Evolutionary conservation across 2,113 vertebrate species (phyloP), one percentile per base, ranked within the genome.

Genomic region (Bubo bubo): DNA sequence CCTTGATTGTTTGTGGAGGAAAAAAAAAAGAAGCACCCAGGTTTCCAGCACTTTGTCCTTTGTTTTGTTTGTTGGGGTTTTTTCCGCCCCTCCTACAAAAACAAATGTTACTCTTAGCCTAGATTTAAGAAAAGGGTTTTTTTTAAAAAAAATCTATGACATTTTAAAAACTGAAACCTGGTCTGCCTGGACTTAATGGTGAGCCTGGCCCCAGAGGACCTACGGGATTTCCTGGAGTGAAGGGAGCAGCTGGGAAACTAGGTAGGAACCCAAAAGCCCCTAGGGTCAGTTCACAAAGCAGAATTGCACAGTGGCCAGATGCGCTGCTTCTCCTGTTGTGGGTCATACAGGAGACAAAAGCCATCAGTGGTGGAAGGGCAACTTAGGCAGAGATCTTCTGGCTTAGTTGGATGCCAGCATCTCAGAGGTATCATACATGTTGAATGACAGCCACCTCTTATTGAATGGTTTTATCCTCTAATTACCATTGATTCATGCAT

Each of bases 391-490:
- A 94, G 97, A 91, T 43, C 95, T 96, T 47, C 93, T 26, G 97
- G 97, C 63, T 92, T 96, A 10, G 97, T 98, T 20, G 98, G 98
- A 95, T 96, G 94, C 35, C 98, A 98, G 63, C 96, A 98, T 80
- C 76, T 86, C 47, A 91, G 85, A 98, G 98, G 97, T 98, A 87
- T 82, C 32, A 4, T 23, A 28, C 22, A 14, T 7, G 3, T 4
- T 82, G 52, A 75, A 23, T 43, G 37, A 59, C 52, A 90, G 28
- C 34, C 52, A 79, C 8, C 14, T 68, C 15, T 68, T 49, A 59
- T 0, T 16, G 19, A 93, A 39, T 15, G 35, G 11, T 71, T 92
- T 75, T n/a, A 17, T 79, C 26, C 30, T 76, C n/a, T 76, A 12
- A 45, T 79, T 64, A 26, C 17, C 21, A 28, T 34, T n/a, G 39